Base-by-base conservation (phyloP, 1,140 invertebrate genomes). In the Drosophila baimaii region DNA sequence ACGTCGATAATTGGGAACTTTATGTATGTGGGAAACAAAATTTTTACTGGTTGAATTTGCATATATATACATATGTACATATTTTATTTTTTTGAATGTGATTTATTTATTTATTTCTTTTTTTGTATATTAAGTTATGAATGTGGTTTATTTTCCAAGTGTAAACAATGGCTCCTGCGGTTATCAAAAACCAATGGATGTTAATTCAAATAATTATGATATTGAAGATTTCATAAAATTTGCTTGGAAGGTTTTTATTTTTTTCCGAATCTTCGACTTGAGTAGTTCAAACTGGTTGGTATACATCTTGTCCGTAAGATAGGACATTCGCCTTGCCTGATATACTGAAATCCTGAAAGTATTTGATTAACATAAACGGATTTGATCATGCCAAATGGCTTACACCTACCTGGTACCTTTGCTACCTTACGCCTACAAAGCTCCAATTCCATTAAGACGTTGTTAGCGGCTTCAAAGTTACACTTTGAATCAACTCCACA, bases 281-380 rank as follows among this genome's bases (percentile, higher is more conserved):
- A 2, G 10, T 9, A 31, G 29, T 31, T 31, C 29, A 31, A 31
- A 31, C 7, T 47, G 23, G 44, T 47, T 33, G 29, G n/a, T 4
- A 0, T 0, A 49, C 46, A 49, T 12, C 0, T 6, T 2, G 1
- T 1, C 12, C 2, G 12, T 0, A 6, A 0, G 0, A 0, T 0
- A 12, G 49, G 29, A 9, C 49, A 51, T 21, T 0, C 0, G 0
- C 49, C 49, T 2, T 2, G 0, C 4, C 12, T 31, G 5, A 31
- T 5, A 33, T 13, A 5, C 8, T 13, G 0, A 51, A 31, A 33
- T 31, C 13, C 49, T 51, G 29, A 51, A 51, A 51, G 1, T 21
- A 15, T 51, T 51, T 31, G 12, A 21, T 9, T 19, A 13, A 19
- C 6, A 13, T 21, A 0, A 19, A 21, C 2, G 3, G 8, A 2